Conservation (phyloP, 92 coral and sea anemone genomes). For the Pocillopora meandrina region DNA sequence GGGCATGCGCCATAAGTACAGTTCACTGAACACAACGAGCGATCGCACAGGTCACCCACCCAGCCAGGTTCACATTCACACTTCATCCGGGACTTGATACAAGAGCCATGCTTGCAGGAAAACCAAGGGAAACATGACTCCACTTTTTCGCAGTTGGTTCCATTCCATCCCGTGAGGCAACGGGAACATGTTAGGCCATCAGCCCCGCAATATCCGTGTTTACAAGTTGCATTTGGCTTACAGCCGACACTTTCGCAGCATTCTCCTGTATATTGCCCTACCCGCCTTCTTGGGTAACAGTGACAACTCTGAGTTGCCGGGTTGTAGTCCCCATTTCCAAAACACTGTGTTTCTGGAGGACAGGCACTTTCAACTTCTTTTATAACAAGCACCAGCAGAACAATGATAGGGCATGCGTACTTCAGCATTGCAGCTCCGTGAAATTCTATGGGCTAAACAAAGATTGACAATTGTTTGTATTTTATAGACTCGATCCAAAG, state of each 20-base stretch:
- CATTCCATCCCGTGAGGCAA: conserved; percentile 83
- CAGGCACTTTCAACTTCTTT: conserved; percentile 21
- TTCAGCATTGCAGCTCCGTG: background rate
- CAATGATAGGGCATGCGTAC: background rate
- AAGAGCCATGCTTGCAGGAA: conserved; percentile 78
- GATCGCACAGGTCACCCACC: conserved; percentile 90
- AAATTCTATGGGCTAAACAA: background rate
- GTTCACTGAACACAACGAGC: conserved; percentile 68
- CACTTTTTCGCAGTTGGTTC: conserved; percentile 70
- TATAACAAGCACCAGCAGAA: background rate
- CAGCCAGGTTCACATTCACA: conserved; percentile 94
- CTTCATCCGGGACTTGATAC: conserved; percentile 73
- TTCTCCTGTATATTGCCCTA: conserved; percentile 61
- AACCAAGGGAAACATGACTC: conserved; percentile 86
- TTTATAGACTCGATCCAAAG: too few species aligned
- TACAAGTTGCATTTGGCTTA: conserved; percentile 73
- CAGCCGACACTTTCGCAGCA: conserved; percentile 87
- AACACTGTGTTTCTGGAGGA: conserved; percentile 74
- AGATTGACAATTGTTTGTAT: background rate
- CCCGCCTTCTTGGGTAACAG: conserved; percentile 33
- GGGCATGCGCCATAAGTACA: conserved; percentile 81
- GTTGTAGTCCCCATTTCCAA: conserved; percentile 76
- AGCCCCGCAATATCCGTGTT: conserved; percentile 74
- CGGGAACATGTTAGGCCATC: conserved; percentile 70
- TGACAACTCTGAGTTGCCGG: conserved; percentile 59